Percentiles rank a stretch among this genome's conserved stretches.
Conservation (phyloP, 2,888 invertebrate species). For the Habroteleia sp. region DNA sequence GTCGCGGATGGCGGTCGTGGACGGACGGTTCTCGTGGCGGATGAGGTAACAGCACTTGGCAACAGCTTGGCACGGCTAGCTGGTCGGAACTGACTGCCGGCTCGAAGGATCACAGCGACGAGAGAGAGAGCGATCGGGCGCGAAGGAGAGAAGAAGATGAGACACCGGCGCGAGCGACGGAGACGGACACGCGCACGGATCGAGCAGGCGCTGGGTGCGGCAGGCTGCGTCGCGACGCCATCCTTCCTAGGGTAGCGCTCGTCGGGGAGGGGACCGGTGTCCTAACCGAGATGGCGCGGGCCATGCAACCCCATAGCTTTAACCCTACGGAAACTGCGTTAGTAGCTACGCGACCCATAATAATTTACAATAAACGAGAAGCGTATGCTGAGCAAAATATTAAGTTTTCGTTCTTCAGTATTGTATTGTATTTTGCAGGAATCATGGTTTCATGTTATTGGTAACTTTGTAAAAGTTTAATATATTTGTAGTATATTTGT, state of each 20-base stretch:
- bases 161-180: slow-evolving; percentile 45
- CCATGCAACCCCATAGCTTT: slow-evolving; percentile 22
- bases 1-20: slow-evolving; percentile 40
- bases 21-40: slow-evolving; percentile 54
- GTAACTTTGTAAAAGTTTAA: no score
- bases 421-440: no score
- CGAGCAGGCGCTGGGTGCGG: slow-evolving; percentile 78
- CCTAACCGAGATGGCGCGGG: slow-evolving; percentile 41
- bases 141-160: slow-evolving; percentile 52
- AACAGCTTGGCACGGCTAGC: slow-evolving; percentile 66
- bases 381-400: no score
- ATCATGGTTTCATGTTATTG: no score
- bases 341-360: no score
- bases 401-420: no score
- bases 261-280: slow-evolving; percentile 33
- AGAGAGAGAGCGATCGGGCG: slow-evolving; percentile 24
- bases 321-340: no score
- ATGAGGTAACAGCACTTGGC: slow-evolving; percentile 69
- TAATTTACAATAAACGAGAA: no score
- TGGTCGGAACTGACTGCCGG: slow-evolving; percentile 65
- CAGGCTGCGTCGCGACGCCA: slow-evolving; percentile 76
- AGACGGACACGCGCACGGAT: slow-evolving; percentile 11
- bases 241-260: slow-evolving; percentile 17
- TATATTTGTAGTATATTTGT: no score
- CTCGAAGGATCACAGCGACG: slow-evolving; percentile 31